Base-by-base conservation (phyloP, 1,140 invertebrate species). In the Ditylenchus dipsaci region DNA sequence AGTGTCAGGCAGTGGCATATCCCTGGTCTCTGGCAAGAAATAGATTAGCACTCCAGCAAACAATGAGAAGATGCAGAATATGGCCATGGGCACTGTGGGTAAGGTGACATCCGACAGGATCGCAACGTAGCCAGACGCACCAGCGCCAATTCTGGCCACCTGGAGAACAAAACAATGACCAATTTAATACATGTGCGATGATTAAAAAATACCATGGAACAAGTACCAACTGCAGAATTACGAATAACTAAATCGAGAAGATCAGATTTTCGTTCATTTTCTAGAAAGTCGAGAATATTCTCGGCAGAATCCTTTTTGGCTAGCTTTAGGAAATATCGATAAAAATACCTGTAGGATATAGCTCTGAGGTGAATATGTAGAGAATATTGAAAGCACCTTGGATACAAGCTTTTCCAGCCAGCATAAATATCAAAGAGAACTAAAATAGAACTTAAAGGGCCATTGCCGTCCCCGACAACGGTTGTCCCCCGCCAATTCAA, bases 331-430 rank as follows among this genome's bases (percentile, higher is more conserved):
- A 38, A 38, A 38, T 5, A 38, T 5, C 11, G 11, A 5, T 38
- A 3, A 38, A 11, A 5, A 38, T 38, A 38, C 33, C 77, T 1
- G 80, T 81, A 38, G 80, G 80, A 61, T 81, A 83, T 19, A 81
- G 69, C 65, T 81, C 80, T 19, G 73, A 80, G 7, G 81, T 83
- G 60, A 81, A 81, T 30, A 81, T 83, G 70, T 83, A 81, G 17
- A 81, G 67, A 64, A 81, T 81, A 63, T 81, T 81, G 65, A 81
- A 81, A 29, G 79, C 80, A 43, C 79, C 79, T 72, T 83, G 81
- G 59, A 81, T 82, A 47, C 77, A 83, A 9, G 71, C 70, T 49
- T 81, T 81, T 38, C 76, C 80, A 15, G 79, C 71, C 5, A 83
- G 65, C 75, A 81, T 82, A 38, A 83, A 81, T 33, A 81, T 63